phyloP scores from a whole-genome alignment of 35 echinoderm and acorn worm species.

The Holothuria glaberrima region DNA sequence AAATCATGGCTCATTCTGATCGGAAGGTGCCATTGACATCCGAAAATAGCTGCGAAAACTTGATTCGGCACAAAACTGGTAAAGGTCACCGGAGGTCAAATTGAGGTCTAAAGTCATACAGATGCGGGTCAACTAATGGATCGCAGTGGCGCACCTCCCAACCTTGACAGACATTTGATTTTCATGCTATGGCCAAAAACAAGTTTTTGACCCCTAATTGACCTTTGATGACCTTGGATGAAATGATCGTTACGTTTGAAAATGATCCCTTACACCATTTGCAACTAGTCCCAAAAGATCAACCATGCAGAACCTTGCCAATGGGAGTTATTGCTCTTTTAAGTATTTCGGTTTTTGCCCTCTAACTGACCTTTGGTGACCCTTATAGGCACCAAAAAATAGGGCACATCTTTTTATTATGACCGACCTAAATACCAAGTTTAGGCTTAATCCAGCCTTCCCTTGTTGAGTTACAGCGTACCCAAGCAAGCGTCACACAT shows the following conservation, averaged over 20 bases:
- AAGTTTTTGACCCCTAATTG: constrained; percentile 15
- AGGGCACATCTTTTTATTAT: too few relatives aligned
- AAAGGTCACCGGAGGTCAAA: too few relatives aligned
- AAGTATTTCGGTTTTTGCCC: neutral
- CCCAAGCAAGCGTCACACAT: too few relatives aligned
- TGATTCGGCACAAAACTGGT: too few relatives aligned
- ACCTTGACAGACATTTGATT: constrained; percentile 23
- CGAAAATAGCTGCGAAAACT: too few relatives aligned
- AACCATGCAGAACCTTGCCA: neutral
- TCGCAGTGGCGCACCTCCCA: neutral
- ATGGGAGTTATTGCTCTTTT: neutral
- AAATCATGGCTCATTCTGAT: too few relatives aligned
- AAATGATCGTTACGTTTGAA: neutral
- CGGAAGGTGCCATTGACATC: too few relatives aligned
- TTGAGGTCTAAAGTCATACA: too few relatives aligned
- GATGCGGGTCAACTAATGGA: neutral
- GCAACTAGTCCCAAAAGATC: neutral
- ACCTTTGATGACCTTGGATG: neutral
- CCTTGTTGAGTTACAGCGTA: too few relatives aligned
- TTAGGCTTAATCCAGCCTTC: too few relatives aligned
- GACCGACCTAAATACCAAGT: too few relatives aligned
- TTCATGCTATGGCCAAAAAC: neutral
- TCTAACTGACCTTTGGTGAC: neutral
- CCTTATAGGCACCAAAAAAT: neutral
- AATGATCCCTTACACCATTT: neutral